Percentiles rank a stretch among this genome's conserved stretches.
Evolutionary conservation across 2,113 vertebrate species (phyloP).

Genomic region (Ailuropoda melanoleuca): DNA sequence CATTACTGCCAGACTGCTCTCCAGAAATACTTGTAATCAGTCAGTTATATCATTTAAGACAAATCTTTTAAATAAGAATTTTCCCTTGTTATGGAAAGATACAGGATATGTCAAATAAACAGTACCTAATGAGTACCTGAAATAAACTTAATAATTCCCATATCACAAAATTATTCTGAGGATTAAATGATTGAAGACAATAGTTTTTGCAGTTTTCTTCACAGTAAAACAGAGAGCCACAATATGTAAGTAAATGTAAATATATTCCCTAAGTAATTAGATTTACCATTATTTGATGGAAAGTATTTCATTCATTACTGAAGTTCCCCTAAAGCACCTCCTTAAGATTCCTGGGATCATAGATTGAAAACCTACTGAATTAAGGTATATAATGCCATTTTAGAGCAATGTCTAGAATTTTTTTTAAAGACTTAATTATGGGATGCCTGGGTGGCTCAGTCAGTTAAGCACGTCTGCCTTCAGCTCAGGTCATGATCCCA

Average conservation of each 20-base stretch:
- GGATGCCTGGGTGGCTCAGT: too few relatives aligned
- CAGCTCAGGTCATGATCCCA: too few relatives aligned
- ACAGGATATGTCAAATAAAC: not conserved
- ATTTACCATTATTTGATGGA: not conserved
- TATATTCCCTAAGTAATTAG: not conserved
- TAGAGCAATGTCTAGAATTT: not conserved
- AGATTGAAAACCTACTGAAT: conserved; percentile 21
- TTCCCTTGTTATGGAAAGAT: not conserved
- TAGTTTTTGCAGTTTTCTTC: not conserved
- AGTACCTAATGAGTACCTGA: not conserved
- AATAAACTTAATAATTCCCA: not conserved
- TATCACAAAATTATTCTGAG: conserved; percentile 10
- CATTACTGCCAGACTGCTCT: not conserved
- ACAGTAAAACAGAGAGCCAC: conserved; percentile 24
- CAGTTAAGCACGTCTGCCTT: too few relatives aligned
- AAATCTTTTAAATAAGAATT: conserved; percentile 5
- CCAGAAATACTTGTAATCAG: not conserved
- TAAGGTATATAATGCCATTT: not conserved
- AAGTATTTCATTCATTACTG: not conserved
- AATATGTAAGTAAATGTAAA: conserved; percentile 16
- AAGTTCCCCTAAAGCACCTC: not conserved
- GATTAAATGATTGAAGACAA: conserved; percentile 41
- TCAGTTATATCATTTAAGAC: not conserved
- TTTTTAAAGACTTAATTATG: not conserved
- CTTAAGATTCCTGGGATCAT: not conserved